Conservation (phyloP, 1,140 invertebrate species). For the Nixonia krombeini region DNA sequence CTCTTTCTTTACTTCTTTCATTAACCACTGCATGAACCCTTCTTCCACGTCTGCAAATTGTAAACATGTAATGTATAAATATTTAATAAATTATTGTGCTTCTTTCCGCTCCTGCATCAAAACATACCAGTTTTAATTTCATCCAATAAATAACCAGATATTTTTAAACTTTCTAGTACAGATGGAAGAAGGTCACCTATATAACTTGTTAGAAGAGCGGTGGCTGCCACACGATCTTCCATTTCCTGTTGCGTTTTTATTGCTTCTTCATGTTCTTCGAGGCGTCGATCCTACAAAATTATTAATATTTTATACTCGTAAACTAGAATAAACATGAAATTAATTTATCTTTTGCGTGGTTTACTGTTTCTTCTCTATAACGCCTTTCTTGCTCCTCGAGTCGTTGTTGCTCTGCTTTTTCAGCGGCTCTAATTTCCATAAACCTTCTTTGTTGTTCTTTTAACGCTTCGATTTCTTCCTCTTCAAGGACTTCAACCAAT, state of each 20-base stretch:
- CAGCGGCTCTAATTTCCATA: conserved; percentile 82
- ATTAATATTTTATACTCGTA: no score
- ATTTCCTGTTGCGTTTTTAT: conserved; percentile 77
- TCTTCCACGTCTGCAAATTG: conserved; percentile 79
- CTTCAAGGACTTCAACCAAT: conserved; percentile 85
- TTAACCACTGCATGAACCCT: conserved; percentile 90
- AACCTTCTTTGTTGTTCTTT: conserved; percentile 84
- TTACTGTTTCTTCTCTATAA: conserved; percentile 75
- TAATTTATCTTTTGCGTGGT: no score
- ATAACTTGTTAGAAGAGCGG: conserved; percentile 86
- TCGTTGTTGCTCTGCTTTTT: conserved; percentile 82
- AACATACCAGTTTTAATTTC: conserved; percentile 78
- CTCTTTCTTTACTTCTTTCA: conserved; percentile 84
- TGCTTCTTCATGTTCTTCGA: conserved; percentile 74
- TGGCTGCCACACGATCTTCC: conserved; percentile 84
- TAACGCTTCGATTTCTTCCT: conserved; percentile 82
- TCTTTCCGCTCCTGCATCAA: conserved; percentile 37
- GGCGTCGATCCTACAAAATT: conserved; percentile 69
- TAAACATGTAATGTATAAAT: not conserved
- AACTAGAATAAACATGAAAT: no score
- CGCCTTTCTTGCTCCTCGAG: conserved; percentile 81
- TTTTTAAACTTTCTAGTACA: conserved; percentile 83
- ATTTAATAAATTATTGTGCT: conserved; percentile 14
- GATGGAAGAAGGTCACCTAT: conserved; percentile 87
- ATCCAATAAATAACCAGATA: conserved; percentile 82